A percentile compares a stretch with the other conserved stretches of the same genome.
Conservation (phyloP, 2,113 vertebrate genomes). For the Calypte anna region DNA sequence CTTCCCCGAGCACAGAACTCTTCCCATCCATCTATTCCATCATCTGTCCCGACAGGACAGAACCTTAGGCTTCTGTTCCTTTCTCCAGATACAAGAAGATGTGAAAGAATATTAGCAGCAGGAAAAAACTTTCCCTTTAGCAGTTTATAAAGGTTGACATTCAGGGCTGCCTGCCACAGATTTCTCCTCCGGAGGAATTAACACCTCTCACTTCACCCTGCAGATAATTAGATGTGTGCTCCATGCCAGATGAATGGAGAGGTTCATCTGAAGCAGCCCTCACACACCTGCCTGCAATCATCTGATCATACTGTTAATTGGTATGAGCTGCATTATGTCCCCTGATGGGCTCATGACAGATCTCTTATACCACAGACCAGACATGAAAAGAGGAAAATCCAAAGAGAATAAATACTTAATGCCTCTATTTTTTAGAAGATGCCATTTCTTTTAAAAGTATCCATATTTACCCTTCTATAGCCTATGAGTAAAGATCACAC, state of each 20-base stretch:
- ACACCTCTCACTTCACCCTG: not conserved
- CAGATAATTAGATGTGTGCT: not conserved
- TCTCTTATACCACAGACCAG: not conserved
- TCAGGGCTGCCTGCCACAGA: not conserved
- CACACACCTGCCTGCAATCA: conserved; percentile 22
- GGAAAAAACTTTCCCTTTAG: not conserved
- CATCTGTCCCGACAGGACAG: no score
- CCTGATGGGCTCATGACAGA: not conserved
- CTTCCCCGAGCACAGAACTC: not conserved
- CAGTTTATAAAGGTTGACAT: not conserved
- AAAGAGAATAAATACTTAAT: not conserved
- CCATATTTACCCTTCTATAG: not conserved
- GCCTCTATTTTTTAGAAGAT: not conserved
- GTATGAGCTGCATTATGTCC: not conserved
- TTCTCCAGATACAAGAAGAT: not conserved
- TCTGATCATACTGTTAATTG: not conserved
- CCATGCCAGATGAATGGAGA: not conserved
- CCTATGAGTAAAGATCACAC: not conserved
- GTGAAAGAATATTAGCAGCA: not conserved
- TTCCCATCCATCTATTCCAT: not conserved
- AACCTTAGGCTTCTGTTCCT: not conserved
- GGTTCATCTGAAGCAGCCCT: not conserved
- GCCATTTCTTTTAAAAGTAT: not conserved
- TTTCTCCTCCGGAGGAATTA: not conserved
- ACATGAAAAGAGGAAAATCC: not conserved